Base-by-base conservation (phyloP, 2,888 invertebrate genomes). In the Caenorhabditis sinica region DNA sequence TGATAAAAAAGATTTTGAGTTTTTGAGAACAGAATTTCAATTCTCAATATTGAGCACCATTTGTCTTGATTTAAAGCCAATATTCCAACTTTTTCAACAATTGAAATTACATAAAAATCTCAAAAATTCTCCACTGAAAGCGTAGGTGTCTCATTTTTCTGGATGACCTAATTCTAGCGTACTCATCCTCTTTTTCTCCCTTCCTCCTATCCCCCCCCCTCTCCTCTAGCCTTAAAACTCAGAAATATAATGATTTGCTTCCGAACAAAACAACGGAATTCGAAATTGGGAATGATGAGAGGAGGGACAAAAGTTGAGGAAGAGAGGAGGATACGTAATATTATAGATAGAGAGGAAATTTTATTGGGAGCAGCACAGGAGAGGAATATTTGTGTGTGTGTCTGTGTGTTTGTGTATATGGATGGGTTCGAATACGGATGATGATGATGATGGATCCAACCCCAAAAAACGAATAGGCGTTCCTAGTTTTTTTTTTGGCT, bases 261-360 rank as follows among this genome's bases (percentile, higher is more conserved):
- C 66, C 49, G 30, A 76, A 68, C 68, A 76, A 68, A 76, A 76
- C 60, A 76, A 68, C 74, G 74, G 74, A 74, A 74, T 74, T 65
- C 56, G 20, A 60, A 76, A 66, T 60, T 68, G 61, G 20, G 43
- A n/a, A n/a, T n/a, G 53, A 66, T 66, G 75, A 51, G 66, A 66
- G 33, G 8, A 25, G 11, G 30, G 20, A 58, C n/a, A 25, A 60
- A 68, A 76, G 68, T 68, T 60, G 68, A 53, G 9, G 36, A 45
- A 56, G 20, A 23, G 36, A 68, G 49, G n/a, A 60, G 56, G 13
- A 25, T 36, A 40, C 23, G 30, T 53, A 60, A 76, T 76, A 76
- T 68, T 76, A 68, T 69, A 66, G 28, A 49, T 69, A 69, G 49
- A 77, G n/a, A n/a, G n/a, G n/a, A n/a, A n/a, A 28, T 61, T 76